Percentiles rank a stretch among this genome's conserved stretches.
These are phyloP conservation scores for Rattus rattus DNA, from an alignment of 2,113 vertebrate genomes.

Conservation along the genomic window DNA sequence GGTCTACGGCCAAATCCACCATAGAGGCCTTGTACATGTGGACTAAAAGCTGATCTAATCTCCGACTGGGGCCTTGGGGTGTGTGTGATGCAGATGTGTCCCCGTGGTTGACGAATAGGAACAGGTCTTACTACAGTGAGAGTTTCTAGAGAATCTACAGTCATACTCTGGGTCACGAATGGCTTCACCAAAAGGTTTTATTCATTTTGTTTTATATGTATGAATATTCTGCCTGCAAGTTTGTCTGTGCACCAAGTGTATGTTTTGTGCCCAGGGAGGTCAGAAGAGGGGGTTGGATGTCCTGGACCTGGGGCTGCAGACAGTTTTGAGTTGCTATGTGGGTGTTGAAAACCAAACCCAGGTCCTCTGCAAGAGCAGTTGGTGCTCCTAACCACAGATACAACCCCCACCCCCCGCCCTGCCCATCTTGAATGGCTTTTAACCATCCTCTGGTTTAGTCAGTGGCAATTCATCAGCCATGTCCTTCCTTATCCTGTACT, in stretches of 20 bases:
- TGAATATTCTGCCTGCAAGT: background rate
- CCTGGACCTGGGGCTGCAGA: background rate
- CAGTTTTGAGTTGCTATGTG: background rate
- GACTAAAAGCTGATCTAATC: background rate
- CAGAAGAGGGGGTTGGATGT: background rate
- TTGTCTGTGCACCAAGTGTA: background rate
- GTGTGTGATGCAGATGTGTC: background rate
- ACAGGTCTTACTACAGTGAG: background rate
- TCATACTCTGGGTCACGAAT: background rate
- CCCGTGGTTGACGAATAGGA: background rate
- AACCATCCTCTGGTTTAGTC: background rate
- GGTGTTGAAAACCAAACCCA: background rate
- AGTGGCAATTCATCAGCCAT: background rate
- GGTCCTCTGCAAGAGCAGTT: background rate
- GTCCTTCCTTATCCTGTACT: background rate
- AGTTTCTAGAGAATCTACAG: background rate
- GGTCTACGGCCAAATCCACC: background rate
- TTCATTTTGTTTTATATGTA: background rate
- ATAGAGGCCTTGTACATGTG: background rate
- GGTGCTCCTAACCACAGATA: background rate
- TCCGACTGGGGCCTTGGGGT: background rate
- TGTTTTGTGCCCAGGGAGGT: background rate
- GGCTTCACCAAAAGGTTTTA: background rate
- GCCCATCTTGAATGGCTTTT: background rate
- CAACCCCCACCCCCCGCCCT: background rate